A percentile compares a stretch with the other conserved stretches of the same genome.
These are phyloP conservation scores for Phoebastria nigripes DNA, from an alignment of 2,797 vertebrate genomes.

Conservation along the genomic window DNA sequence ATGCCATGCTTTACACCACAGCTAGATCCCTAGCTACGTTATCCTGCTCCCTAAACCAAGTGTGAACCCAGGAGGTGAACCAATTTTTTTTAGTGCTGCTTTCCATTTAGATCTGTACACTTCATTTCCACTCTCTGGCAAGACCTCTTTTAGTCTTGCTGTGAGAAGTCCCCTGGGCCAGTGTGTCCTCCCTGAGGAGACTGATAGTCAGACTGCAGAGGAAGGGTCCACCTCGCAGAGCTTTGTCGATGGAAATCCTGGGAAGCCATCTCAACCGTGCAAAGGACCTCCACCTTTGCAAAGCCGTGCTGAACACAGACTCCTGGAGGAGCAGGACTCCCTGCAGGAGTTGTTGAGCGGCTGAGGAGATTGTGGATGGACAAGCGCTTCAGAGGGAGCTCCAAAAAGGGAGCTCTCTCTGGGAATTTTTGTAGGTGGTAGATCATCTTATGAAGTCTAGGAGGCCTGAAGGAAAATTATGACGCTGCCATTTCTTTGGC, in stretches of 20 bases:
- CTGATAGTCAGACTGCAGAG: neutral
- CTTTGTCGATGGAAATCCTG: neutral
- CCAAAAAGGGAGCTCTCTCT: neutral
- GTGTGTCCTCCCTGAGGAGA: neutral
- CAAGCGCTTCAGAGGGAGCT: neutral
- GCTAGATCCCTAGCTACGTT: too few species aligned
- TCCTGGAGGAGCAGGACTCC: rapidly evolving
- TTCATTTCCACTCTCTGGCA: neutral
- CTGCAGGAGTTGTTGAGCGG: too few species aligned
- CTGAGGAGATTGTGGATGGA: neutral
- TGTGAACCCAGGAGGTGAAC: neutral
- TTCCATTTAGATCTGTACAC: rapidly evolving
- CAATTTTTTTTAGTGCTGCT: neutral
- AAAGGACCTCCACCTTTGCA: neutral
- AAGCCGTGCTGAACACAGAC: neutral
- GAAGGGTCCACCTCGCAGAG: neutral
- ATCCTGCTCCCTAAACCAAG: neutral
- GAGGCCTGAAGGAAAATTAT: neutral
- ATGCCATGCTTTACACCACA: neutral
- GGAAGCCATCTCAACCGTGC: neutral
- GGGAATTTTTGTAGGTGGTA: neutral
- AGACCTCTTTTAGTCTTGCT: neutral
- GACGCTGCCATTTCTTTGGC: neutral
- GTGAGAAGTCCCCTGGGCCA: neutral
- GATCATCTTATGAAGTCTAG: neutral